Conservation (phyloP, 2,888 invertebrate species). For the Itoplectis maculator region DNA sequence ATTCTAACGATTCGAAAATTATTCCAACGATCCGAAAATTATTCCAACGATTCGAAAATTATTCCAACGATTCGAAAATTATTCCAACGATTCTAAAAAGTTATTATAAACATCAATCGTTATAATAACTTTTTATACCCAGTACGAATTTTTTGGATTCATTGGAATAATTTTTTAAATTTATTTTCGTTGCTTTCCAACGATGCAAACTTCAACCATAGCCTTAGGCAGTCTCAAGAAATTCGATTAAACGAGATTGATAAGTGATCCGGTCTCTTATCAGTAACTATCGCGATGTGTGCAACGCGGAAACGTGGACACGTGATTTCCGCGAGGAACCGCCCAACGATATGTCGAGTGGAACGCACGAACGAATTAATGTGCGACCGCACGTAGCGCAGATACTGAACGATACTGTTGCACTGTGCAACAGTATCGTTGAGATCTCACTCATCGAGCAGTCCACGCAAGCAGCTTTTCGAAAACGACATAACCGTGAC, state of each 20-base stretch:
- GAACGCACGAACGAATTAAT: conserved; percentile 51
- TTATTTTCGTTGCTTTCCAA: too few relatives aligned
- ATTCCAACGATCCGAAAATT: too few relatives aligned
- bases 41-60: too few relatives aligned
- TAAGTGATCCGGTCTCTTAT: too few relatives aligned
- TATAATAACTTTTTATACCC: too few relatives aligned
- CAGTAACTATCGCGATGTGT: conserved; percentile 3
- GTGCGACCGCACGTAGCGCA: conserved; percentile 55
- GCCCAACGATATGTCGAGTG: conserved; percentile 31
- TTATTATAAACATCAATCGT: too few relatives aligned
- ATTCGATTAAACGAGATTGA: conserved; percentile 10
- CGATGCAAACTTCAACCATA: too few relatives aligned
- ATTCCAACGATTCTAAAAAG: too few relatives aligned
- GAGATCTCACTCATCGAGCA: neutral
- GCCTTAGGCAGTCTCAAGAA: neutral
- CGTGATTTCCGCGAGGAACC: conserved; percentile 12
- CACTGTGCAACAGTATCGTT: neutral
- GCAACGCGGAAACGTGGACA: conserved; percentile 9
- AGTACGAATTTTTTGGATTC: too few relatives aligned
- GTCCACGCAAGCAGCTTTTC: conserved; percentile 1
- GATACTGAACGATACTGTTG: neutral
- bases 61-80: too few relatives aligned
- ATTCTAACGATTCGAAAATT: too few relatives aligned
- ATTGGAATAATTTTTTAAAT: too few relatives aligned
- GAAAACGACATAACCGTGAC: conserved; percentile 27